A percentile compares a stretch with the other conserved stretches of the same genome.
These are phyloP conservation scores for Sciaenops ocellatus DNA, from an alignment of 2,797 vertebrate species.

Conservation along the genomic window DNA sequence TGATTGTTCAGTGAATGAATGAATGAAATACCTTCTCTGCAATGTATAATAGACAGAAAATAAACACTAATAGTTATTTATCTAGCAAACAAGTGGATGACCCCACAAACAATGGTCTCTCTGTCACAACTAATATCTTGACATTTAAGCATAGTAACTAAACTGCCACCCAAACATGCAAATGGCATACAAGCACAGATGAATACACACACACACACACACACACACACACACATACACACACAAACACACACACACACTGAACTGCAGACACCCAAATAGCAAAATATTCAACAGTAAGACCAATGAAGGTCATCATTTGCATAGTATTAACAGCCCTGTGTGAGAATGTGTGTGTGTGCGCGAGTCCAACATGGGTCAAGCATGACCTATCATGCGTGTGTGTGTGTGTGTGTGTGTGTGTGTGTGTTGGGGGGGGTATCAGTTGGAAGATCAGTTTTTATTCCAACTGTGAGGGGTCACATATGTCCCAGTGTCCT, in stretches of 20 bases:
- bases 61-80: not conserved
- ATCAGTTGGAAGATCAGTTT: slow-evolving; percentile 44
- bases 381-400: slow-evolving; percentile 33
- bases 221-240: slow-evolving; percentile 3
- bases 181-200: slow-evolving; percentile 33
- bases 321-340: slow-evolving; percentile 65
- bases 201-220: not conserved
- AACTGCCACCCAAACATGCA: slow-evolving; percentile 23
- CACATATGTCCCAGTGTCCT: slow-evolving; percentile 63
- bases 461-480: slow-evolving; percentile 55
- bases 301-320: slow-evolving; percentile 76
- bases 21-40: not conserved
- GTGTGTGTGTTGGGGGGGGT: not conserved
- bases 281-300: slow-evolving; percentile 55
- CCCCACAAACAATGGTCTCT: not conserved
- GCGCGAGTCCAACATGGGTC: slow-evolving; percentile 15
- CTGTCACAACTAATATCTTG: not conserved
- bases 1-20: not conserved
- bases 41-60: not conserved
- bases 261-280: slow-evolving; percentile 41
- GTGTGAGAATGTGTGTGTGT: slow-evolving; percentile 23
- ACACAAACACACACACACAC: slow-evolving; percentile 12
- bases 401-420: slow-evolving; percentile 6
- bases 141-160: slow-evolving; percentile 24
- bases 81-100: not conserved